phyloP scores from a whole-genome alignment of 37 sponge, comb jelly and placozoan species.

The Crambe crambe region DNA sequence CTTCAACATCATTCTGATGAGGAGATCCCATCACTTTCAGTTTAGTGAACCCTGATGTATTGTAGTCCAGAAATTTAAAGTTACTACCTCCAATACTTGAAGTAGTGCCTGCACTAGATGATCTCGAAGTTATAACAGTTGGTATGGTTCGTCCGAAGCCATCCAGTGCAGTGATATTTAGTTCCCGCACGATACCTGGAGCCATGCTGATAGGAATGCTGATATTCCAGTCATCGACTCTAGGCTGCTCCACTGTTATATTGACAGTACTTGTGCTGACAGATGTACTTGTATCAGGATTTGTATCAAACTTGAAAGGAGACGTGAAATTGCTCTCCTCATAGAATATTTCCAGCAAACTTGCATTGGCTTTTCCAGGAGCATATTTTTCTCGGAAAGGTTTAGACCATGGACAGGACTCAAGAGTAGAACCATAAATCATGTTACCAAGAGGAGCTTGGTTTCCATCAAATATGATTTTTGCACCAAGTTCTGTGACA shows the following conservation, averaged over 20 bases:
- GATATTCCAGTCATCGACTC: not conserved
- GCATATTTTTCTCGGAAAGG: not conserved
- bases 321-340: not conserved
- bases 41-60: not conserved
- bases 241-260: not conserved
- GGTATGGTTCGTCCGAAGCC: constrained; percentile 4
- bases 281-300: not conserved
- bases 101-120: not conserved
- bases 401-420: constrained; percentile 39
- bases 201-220: constrained; percentile 12
- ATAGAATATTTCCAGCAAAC: constrained; percentile 18
- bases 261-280: constrained; percentile 10
- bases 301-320: constrained; percentile 13
- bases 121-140: constrained; percentile 22
- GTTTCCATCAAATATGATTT: constrained; percentile 21
- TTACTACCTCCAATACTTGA: constrained; percentile 30
- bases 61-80: constrained; percentile 24
- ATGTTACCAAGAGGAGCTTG: constrained; percentile 13
- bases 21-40: constrained; percentile 2
- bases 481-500: constrained; percentile 9
- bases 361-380: not conserved
- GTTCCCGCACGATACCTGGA: not conserved
- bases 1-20: not conserved
- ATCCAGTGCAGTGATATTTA: constrained; percentile 11
- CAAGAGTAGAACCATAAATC: constrained; percentile 48